Percentiles rank a stretch among this genome's conserved stretches.
Evolutionary conservation across 2,797 vertebrate species (phyloP).

Genomic region (Megalops cyprinoides): DNA sequence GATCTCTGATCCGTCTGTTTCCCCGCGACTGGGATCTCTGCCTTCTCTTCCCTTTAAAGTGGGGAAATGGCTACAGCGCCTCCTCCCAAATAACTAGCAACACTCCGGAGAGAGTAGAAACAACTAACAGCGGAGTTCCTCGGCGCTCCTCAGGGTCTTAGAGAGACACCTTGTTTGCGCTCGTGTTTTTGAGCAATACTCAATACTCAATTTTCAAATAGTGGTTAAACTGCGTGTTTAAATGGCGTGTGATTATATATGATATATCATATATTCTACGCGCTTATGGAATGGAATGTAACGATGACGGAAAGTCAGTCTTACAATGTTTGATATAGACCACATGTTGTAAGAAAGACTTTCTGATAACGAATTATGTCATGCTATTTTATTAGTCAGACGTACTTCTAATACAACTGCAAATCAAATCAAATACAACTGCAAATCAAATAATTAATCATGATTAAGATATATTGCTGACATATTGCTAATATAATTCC

Average conservation of each 20-base stretch:
- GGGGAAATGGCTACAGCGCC: conserved; percentile 78
- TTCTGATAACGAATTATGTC: too few relatives aligned
- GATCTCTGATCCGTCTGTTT: conserved; percentile 62
- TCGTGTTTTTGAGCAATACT: conserved; percentile 38
- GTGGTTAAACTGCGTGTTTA: conserved; percentile 15
- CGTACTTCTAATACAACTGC: too few relatives aligned
- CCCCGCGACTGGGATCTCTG: conserved; percentile 64
- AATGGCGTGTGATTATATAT: not conserved
- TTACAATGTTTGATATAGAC: too few relatives aligned
- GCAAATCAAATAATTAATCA: too few relatives aligned
- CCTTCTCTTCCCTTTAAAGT: conserved; percentile 72
- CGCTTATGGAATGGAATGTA: not conserved
- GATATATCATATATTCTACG: not conserved
- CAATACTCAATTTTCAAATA: conserved; percentile 55
- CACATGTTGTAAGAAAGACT: too few relatives aligned
- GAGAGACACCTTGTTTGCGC: conserved; percentile 53
- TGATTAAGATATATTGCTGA: too few relatives aligned
- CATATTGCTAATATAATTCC: too few relatives aligned
- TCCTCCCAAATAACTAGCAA: conserved; percentile 78
- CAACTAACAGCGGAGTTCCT: conserved; percentile 70
- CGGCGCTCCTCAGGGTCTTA: conserved; percentile 78
- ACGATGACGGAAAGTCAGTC: not conserved
- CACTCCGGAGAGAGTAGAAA: conserved; percentile 74
- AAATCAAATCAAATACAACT: too few relatives aligned
- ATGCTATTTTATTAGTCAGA: too few relatives aligned